These are phyloP conservation scores for Pandemis heparana DNA, from an alignment of 2,888 invertebrate species.

Conservation along the genomic window DNA sequence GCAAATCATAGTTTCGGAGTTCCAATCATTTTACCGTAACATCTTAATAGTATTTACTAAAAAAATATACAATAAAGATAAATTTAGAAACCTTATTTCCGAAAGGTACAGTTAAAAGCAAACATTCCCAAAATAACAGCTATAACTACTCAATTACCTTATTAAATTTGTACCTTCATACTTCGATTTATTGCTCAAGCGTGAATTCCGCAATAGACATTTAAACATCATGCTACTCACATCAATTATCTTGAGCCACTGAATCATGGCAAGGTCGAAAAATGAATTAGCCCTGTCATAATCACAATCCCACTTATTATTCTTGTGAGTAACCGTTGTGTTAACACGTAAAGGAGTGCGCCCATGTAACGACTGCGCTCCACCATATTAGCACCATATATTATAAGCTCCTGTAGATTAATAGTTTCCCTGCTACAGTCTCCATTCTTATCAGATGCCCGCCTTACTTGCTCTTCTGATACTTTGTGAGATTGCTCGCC, in stretches of 20 bases:
- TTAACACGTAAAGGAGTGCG: neutral
- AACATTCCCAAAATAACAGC: neutral
- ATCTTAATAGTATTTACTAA: too few species aligned
- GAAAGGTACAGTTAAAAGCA: too few species aligned
- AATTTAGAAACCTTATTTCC: too few species aligned
- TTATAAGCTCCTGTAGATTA: too few species aligned
- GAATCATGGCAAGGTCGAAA: slow-evolving; percentile 34
- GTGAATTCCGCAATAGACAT: slow-evolving; percentile 28
- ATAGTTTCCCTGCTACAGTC: too few species aligned
- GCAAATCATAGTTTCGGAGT: too few species aligned
- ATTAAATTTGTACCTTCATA: neutral
- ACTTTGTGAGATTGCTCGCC: too few species aligned
- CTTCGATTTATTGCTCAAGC: neutral
- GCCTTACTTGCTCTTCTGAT: too few species aligned
- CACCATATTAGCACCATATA: neutral
- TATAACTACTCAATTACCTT: neutral
- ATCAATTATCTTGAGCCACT: slow-evolving; percentile 28
- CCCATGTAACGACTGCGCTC: neutral
- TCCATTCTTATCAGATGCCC: too few species aligned
- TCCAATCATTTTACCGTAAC: too few species aligned
- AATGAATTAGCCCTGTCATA: slow-evolving; percentile 18
- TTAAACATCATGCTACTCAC: slow-evolving; percentile 11
- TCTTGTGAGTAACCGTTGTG: neutral
- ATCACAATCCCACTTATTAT: neutral
- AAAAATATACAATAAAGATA: too few species aligned